Evolutionary conservation across 2,797 vertebrate species (phyloP), one percentile per base, ranked within the genome.

Genomic region (Gastrophryne carolinensis): DNA sequence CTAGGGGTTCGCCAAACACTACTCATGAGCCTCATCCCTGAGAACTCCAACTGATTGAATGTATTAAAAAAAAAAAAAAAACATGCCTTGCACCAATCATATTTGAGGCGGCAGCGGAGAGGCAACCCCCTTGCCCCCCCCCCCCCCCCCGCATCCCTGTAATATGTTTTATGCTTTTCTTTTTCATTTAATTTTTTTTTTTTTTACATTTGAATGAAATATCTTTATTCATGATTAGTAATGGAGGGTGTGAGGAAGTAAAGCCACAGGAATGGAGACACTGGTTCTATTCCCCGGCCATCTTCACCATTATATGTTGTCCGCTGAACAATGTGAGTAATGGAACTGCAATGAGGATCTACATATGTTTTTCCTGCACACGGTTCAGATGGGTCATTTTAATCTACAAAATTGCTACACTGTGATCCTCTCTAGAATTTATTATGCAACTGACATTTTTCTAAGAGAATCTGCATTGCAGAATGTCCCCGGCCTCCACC

Each of bases 391-490:
- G 23, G 72, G 63, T 75, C 72, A 75, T 58, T 75, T 75, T 67
- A 75, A 60, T 75, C 72, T 67, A 52, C 53, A 35, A 50, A 67
- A 67, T 60, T 67, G 72, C 63, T 67, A 66, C 63, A 50, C 29
- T 65, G 44, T 27, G 24, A 44, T 74, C 21, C 37, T 47, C 24
- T 24, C 35, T n/a, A 49, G 61, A 74, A 74, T 74, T 53, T 74
- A 74, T 74, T 74, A 74, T 35, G 27, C 62, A 58, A 49, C 49
- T 67, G 72, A 57, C 72, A 67, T 67, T 74, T 65, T 65, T 66
- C 72, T 74, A 56, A 29, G 53, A 15, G 53, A 66, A 66, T 66
- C 72, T 74, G 72, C 72, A 74, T 66, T 74, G 72, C 62, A 66
- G 72, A 74, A 66, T n/a, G 53, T 58, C 62, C 52, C 26, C n/a